These are phyloP conservation scores for Nyctereutes procyonoides DNA, from an alignment of 2,113 vertebrate genomes.

Conservation along the genomic window DNA sequence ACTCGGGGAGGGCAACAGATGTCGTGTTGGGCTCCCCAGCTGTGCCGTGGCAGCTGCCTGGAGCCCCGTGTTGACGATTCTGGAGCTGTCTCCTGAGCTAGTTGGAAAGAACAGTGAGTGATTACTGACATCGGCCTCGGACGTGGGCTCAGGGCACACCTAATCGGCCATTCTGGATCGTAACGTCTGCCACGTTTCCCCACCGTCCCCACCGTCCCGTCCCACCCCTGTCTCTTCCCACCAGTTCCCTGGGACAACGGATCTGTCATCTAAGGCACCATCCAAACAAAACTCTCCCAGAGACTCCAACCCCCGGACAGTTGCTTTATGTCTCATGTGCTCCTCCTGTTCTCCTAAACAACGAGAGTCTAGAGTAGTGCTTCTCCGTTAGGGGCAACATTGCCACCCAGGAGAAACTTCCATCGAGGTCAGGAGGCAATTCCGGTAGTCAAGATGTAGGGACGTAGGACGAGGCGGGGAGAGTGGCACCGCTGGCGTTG, in stretches of 20 bases:
- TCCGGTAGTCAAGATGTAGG: background rate
- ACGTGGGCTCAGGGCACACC: background rate
- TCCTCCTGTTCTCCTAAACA: background rate
- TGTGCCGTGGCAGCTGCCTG: background rate
- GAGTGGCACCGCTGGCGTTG: fast-evolving
- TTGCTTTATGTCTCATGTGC: background rate
- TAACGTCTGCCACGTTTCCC: too few species aligned
- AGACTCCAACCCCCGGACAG: fast-evolving
- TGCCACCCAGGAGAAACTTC: background rate
- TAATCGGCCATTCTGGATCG: background rate
- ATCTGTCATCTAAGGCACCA: background rate
- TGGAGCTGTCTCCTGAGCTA: background rate
- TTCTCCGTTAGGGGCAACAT: background rate
- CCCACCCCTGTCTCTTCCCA: background rate
- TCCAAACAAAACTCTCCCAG: background rate
- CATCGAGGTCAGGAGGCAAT: background rate
- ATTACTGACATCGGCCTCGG: background rate
- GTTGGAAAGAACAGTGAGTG: background rate
- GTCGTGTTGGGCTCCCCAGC: background rate
- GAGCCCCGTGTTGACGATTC: background rate
- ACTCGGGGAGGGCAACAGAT: background rate
- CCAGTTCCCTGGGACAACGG: background rate
- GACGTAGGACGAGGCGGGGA: fast-evolving
- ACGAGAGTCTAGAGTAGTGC: background rate
- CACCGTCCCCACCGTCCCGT: too few species aligned